A percentile compares a stretch with the other conserved stretches of the same genome.
Evolutionary conservation across 2,797 vertebrate genomes (phyloP).

Genomic region (Gallinago nigripennis): DNA sequence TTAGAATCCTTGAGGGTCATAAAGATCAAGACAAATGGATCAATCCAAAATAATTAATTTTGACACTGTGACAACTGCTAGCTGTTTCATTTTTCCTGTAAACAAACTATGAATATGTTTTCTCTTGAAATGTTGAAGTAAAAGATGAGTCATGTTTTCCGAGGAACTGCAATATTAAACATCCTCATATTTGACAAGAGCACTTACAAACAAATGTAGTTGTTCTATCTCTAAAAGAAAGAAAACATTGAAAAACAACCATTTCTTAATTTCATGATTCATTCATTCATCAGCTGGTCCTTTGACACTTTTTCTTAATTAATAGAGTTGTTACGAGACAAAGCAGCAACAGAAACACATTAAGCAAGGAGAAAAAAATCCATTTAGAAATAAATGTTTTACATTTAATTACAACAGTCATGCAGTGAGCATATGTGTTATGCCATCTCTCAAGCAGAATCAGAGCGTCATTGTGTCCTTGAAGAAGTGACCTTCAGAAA

Average conservation of each 20-base stretch:
- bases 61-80: not conserved
- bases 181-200: not conserved
- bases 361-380: not conserved
- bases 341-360: not conserved
- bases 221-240: not conserved
- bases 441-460: not conserved
- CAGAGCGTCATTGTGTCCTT: rapidly evolving
- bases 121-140: not conserved
- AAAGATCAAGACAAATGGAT: conserved; percentile 31
- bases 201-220: not conserved
- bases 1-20: conserved; percentile 35
- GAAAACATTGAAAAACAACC: not conserved
- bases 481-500: not conserved
- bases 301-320: conserved; percentile 18
- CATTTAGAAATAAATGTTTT: not conserved
- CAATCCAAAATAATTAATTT: conserved; percentile 11
- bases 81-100: not conserved
- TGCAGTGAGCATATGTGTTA: not conserved
- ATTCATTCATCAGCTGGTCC: not conserved
- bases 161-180: not conserved
- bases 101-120: not conserved
- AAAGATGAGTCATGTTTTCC: not conserved
- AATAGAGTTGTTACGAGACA: not conserved
- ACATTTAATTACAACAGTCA: not conserved
- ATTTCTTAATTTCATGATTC: not conserved